These are phyloP conservation scores for Iphiclides podalirius DNA, from an alignment of 2,888 invertebrate species.

Conservation along the genomic window DNA sequence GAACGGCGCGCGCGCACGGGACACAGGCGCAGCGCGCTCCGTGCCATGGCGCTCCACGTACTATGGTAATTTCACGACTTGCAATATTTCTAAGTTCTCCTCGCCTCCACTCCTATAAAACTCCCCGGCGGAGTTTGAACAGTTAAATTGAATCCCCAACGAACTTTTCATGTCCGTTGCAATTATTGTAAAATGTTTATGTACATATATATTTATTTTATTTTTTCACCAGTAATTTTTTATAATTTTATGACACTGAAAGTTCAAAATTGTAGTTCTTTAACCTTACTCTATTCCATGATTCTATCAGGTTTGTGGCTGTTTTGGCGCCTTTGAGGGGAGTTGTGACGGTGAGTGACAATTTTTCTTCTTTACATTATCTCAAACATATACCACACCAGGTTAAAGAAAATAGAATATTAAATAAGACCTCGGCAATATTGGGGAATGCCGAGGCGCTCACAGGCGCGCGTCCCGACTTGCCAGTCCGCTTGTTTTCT, in stretches of 20 bases:
- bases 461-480: slow-evolving; percentile 43
- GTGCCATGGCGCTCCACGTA: slow-evolving; percentile 76
- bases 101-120: no score
- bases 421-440: slow-evolving; percentile 41
- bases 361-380: slow-evolving; percentile 28
- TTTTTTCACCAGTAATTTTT: no score
- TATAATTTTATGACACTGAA: no score
- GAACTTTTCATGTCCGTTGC: no score
- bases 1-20: slow-evolving; percentile 78
- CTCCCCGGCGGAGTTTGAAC: no score
- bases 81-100: neutral
- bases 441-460: slow-evolving; percentile 50
- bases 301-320: slow-evolving; percentile 59
- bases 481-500: slow-evolving; percentile 56
- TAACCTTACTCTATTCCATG: slow-evolving; percentile 25
- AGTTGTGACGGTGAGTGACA: slow-evolving; percentile 60
- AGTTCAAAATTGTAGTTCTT: neutral
- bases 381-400: slow-evolving; percentile 22
- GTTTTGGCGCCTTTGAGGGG: slow-evolving; percentile 57
- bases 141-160: no score
- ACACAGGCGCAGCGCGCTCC: slow-evolving; percentile 71
- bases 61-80: slow-evolving; percentile 55
- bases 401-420: slow-evolving; percentile 34
- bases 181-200: no score
- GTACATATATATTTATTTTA: neutral